Conservation (phyloP, 2,113 vertebrate species). For the Zapornia atra region DNA sequence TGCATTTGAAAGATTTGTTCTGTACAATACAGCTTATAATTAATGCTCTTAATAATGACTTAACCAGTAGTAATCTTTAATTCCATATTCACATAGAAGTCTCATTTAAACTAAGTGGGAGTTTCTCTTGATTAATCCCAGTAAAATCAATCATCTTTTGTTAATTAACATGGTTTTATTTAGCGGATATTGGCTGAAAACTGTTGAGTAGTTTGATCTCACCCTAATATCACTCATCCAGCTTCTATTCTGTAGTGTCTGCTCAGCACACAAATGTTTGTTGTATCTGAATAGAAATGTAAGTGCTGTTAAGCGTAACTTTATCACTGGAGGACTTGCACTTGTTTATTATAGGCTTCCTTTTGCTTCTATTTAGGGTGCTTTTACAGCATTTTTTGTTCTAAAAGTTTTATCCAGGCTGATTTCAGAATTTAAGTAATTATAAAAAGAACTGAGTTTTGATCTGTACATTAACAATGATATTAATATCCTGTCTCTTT, state of each 20-base stretch:
- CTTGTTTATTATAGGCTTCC: not conserved
- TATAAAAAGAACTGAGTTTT: constrained; percentile 38
- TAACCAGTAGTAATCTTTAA: constrained; percentile 33
- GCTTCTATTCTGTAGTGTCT: not conserved
- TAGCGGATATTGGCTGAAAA: not conserved
- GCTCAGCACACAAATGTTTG: not conserved
- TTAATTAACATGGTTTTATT: constrained; percentile 35
- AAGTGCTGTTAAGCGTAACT: not conserved
- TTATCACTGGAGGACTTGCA: not conserved
- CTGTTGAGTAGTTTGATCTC: not conserved
- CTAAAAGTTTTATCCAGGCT: not conserved
- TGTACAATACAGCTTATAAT: constrained; percentile 16
- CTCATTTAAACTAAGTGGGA: constrained; percentile 31
- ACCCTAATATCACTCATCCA: not conserved
- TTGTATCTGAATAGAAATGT: not conserved
- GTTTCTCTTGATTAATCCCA: constrained; percentile 20
- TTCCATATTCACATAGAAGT: constrained; percentile 32
- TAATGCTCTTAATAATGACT: constrained; percentile 49
- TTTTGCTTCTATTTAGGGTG: not conserved
- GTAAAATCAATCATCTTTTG: constrained; percentile 5
- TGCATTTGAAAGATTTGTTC: not conserved
- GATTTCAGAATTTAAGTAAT: not conserved
- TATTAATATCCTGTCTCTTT: not conserved
- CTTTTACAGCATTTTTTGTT: not conserved
- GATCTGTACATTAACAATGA: not conserved